These are phyloP conservation scores for Fopius arisanus DNA, from an alignment of 1,140 invertebrate genomes.

Conservation along the genomic window DNA sequence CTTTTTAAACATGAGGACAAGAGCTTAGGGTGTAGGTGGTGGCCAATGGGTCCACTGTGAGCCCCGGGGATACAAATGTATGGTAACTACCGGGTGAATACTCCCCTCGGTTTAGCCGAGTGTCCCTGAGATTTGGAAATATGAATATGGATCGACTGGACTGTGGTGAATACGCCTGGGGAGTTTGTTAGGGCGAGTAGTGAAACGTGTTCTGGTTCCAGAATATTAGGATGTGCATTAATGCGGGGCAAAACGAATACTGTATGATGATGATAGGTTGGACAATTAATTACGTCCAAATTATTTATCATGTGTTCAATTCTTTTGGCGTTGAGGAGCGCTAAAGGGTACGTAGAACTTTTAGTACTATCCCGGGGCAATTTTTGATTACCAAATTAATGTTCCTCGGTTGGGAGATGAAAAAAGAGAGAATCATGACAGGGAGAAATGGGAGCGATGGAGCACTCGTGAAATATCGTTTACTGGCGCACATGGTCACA, in stretches of 20 bases:
- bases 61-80: not conserved
- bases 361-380: not conserved
- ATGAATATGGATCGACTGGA: conserved; percentile 30
- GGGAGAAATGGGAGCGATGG: conserved; percentile 9
- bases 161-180: not conserved
- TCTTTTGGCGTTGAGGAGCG: not conserved
- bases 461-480: conserved; percentile 20
- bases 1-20: conserved; percentile 1
- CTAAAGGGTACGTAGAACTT: not conserved
- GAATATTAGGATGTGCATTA: not conserved
- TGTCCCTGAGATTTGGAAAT: conserved; percentile 22
- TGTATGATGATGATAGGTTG: not conserved
- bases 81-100: not conserved
- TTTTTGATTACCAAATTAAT: conserved; percentile 13
- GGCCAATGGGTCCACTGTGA: not conserved
- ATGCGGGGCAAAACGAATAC: not conserved
- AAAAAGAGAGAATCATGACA: conserved; percentile 1
- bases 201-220: conserved; percentile 19
- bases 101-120: conserved; percentile 6
- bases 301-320: not conserved
- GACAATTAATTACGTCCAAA: not conserved
- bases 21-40: not conserved
- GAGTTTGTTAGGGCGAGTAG: conserved; percentile 23
- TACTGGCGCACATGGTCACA: not conserved
- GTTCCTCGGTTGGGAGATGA: not conserved